Conservation (phyloP, 2,888 invertebrate genomes). For the Nasonovia ribisnigri region DNA sequence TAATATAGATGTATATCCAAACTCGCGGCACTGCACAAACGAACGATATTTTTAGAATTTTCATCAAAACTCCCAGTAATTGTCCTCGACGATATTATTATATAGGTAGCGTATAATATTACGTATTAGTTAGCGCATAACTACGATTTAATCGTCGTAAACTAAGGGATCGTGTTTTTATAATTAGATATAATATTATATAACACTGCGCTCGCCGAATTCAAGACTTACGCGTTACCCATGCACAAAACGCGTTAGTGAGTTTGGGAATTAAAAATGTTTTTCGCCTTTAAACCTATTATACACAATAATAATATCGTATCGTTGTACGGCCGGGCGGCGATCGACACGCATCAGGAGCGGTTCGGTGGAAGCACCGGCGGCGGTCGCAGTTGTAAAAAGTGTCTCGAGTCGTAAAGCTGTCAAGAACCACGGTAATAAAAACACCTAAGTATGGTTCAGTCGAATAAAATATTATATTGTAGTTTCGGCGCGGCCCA, state of each 20-base stretch:
- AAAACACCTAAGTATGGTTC: conserved; percentile 59
- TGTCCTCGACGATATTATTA: too few relatives aligned
- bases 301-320: too few relatives aligned
- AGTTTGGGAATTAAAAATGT: background rate
- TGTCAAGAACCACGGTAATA: conserved; percentile 65
- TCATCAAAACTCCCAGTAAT: too few relatives aligned
- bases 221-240: too few relatives aligned
- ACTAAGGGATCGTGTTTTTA: too few relatives aligned
- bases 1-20: background rate
- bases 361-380: background rate
- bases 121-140: too few relatives aligned
- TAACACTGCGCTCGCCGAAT: too few relatives aligned
- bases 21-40: background rate
- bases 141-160: too few relatives aligned
- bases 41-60: background rate
- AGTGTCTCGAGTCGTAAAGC: conserved; percentile 62
- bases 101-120: too few relatives aligned
- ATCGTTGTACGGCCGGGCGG: background rate
- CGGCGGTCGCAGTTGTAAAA: conserved; percentile 25
- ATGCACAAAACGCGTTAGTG: too few relatives aligned
- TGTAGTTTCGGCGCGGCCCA: background rate
- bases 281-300: too few relatives aligned
- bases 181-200: too few relatives aligned
- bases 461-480: background rate
- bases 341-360: background rate